phyloP scores from a whole-genome alignment of 1,140 invertebrate genomes.

The Acromyrmex charruanus region DNA sequence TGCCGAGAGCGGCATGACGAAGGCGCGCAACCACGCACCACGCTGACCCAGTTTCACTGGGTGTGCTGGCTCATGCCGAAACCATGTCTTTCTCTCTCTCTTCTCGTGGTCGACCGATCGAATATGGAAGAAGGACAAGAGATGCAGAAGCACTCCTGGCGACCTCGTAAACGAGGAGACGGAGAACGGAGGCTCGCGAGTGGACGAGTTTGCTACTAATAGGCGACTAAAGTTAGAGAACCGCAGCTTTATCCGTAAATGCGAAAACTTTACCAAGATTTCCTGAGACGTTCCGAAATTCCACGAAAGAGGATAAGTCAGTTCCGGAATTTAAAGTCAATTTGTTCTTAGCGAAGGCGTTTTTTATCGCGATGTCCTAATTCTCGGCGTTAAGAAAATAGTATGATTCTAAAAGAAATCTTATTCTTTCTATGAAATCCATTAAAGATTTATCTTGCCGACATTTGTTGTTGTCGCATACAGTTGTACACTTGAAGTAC shows the following conservation, averaged over 20 bases:
- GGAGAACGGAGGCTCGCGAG: not conserved
- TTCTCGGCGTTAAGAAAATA: not conserved
- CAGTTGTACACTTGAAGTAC: slow-evolving; percentile 49
- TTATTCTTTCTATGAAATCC: not conserved
- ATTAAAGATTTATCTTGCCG: not conserved
- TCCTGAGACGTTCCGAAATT: not conserved
- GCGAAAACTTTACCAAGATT: slow-evolving; percentile 43
- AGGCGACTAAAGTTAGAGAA: not conserved
- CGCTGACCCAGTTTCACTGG: slow-evolving; percentile 63
- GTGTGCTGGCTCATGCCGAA: slow-evolving; percentile 42
- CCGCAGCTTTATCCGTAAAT: slow-evolving; percentile 6
- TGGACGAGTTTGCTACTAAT: not conserved
- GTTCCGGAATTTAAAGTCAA: not conserved
- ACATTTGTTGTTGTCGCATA: not conserved
- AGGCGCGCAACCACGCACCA: slow-evolving; percentile 61
- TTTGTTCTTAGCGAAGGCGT: not conserved
- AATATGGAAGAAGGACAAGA: slow-evolving; percentile 42
- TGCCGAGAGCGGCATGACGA: slow-evolving; percentile 53
- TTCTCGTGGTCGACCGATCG: slow-evolving; percentile 23
- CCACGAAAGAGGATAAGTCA: not conserved
- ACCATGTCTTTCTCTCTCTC: slow-evolving; percentile 40
- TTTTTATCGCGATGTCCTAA: slow-evolving; percentile 1
- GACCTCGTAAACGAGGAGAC: slow-evolving; percentile 25
- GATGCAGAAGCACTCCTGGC: not conserved
- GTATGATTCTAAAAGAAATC: not conserved